These are phyloP conservation scores for Drosophila leonis DNA, from an alignment of 2,888 invertebrate genomes.

Conservation along the genomic window DNA sequence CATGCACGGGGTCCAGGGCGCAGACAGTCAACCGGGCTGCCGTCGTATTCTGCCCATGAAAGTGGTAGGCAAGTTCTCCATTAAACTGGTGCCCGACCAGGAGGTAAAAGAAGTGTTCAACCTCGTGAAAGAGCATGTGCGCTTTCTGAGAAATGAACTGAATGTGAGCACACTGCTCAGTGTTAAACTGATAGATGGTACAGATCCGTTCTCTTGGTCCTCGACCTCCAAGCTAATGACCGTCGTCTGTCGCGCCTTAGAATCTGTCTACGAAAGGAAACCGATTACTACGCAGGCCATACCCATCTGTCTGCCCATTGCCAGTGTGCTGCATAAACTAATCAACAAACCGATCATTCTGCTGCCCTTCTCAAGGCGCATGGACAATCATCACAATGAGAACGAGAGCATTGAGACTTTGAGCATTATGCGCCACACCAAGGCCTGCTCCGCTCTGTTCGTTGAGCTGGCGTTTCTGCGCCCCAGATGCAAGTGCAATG, in stretches of 20 bases:
- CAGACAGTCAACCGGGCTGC: slow-evolving; percentile 17
- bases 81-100: slow-evolving; percentile 58
- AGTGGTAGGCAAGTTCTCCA: slow-evolving; percentile 52
- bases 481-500: slow-evolving; percentile 42
- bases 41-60: slow-evolving; percentile 37
- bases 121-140: slow-evolving; percentile 23
- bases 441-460: slow-evolving; percentile 36
- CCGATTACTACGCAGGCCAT: slow-evolving; percentile 34
- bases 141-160: rapidly evolving
- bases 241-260: slow-evolving; percentile 10
- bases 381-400: slow-evolving; percentile 29
- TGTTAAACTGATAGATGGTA: slow-evolving; percentile 26
- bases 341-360: slow-evolving; percentile 42
- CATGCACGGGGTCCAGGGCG: slow-evolving; percentile 59
- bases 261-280: not conserved
- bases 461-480: slow-evolving; percentile 35
- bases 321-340: slow-evolving; percentile 40
- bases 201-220: slow-evolving; percentile 35
- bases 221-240: not conserved
- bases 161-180: slow-evolving; percentile 24
- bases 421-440: slow-evolving; percentile 26
- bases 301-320: slow-evolving; percentile 47
- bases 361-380: slow-evolving; percentile 41
- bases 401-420: slow-evolving; percentile 44
- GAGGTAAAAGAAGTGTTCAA: slow-evolving; percentile 2